A percentile compares a stretch with the other conserved stretches of the same genome.
These are phyloP conservation scores for Lissocephala sabroskyi DNA, from an alignment of 2,888 invertebrate genomes.

Conservation along the genomic window DNA sequence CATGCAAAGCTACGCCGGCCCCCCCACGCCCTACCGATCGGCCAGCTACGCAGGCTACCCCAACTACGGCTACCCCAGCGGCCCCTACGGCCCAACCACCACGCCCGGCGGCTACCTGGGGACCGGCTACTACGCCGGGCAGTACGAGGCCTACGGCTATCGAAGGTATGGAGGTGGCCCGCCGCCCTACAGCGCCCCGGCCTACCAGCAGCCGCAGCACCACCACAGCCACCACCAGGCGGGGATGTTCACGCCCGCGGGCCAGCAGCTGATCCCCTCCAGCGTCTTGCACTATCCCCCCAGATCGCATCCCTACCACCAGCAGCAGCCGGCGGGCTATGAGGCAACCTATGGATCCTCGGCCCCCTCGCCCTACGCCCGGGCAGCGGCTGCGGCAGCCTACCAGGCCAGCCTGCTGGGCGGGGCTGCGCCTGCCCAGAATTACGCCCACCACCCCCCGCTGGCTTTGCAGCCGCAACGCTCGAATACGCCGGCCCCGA, in stretches of 20 bases:
- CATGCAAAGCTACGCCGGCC: constrained; percentile 22
- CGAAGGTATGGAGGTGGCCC: constrained; percentile 47
- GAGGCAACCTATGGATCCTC: constrained; percentile 1
- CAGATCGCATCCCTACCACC: constrained; percentile 19
- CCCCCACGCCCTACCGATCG: constrained; percentile 21
- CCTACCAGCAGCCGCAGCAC: constrained; percentile 9
- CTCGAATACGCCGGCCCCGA: constrained; percentile 48
- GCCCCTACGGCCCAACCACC: constrained; percentile 3
- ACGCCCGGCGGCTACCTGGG: constrained; percentile 30
- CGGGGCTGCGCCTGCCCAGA: constrained; percentile 18
- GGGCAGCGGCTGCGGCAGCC: constrained; percentile 15
- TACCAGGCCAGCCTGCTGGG: constrained; percentile 19
- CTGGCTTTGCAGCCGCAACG: constrained; percentile 36
- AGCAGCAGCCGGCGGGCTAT: constrained; percentile 10
- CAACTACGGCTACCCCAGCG: constrained; percentile 16
- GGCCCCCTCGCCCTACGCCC: constrained; percentile 3
- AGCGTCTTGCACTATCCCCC: constrained; percentile 66
- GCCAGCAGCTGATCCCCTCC: constrained; percentile 61
- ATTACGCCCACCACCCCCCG: constrained; percentile 17
- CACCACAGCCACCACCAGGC: constrained; percentile 20
- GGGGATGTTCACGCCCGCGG: constrained; percentile 57
- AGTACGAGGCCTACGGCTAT: constrained; percentile 10
- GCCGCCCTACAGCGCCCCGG: constrained; percentile 45
- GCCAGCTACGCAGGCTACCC: constrained; percentile 17
- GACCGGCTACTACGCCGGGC: constrained; percentile 32